phyloP scores from a whole-genome alignment of 2,113 vertebrate species.

The Cryptoleucopteryx plumbea region DNA sequence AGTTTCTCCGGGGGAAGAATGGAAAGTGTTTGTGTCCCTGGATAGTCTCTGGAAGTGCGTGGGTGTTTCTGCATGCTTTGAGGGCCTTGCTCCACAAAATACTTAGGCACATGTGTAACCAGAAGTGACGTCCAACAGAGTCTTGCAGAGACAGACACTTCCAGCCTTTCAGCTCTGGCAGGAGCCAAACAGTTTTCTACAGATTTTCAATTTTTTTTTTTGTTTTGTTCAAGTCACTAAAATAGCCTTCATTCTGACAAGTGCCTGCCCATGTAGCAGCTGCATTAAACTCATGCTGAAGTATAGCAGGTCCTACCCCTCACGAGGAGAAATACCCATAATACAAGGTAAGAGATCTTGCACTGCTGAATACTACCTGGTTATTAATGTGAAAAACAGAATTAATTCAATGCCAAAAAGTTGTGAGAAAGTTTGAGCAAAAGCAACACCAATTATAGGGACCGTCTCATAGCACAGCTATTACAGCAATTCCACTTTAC shows the following conservation, averaged over 20 bases:
- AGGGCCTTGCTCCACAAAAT: not conserved
- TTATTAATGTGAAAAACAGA: not conserved
- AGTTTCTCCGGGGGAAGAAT: not conserved
- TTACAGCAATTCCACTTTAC: not conserved
- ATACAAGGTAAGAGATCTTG: not conserved
- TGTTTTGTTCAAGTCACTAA: not conserved
- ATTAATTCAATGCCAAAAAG: not conserved
- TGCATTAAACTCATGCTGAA: not conserved
- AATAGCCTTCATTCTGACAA: not conserved
- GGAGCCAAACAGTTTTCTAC: not conserved
- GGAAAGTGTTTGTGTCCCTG: conserved; percentile 28
- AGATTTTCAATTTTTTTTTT: not conserved
- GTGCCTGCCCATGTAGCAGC: not conserved
- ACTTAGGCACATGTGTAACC: conserved; percentile 24
- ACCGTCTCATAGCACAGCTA: not conserved
- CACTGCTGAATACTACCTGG: not conserved
- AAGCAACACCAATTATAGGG: not conserved
- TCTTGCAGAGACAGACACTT: not conserved
- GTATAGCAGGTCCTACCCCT: not conserved
- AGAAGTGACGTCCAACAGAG: not conserved
- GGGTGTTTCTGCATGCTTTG: not conserved
- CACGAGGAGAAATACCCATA: not conserved
- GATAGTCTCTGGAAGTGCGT: not conserved
- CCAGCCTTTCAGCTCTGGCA: not conserved
- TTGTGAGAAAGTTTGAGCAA: not conserved